Evolutionary conservation across 2,113 vertebrate genomes (phyloP), one percentile per base, ranked within the genome.

Genomic region (Pangasianodon gigas): DNA sequence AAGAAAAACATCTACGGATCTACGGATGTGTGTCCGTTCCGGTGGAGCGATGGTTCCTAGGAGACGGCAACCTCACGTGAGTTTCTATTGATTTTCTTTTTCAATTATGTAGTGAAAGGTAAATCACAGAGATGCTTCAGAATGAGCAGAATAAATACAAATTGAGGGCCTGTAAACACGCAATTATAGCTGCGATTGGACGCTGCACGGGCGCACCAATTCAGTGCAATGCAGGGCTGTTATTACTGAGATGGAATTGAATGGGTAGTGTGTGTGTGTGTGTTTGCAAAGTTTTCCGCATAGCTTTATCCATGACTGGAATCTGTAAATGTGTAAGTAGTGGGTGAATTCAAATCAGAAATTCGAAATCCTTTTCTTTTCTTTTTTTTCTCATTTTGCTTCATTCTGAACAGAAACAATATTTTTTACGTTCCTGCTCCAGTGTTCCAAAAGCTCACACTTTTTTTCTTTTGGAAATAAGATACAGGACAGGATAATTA

Each of bases 71-170:
- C 79, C 85, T 67, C n/a, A 44, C 93, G 89, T 88, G 93, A 94
- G 93, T 7, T 74, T 74, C 19, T 54, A 93, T 93, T 62, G 90
- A 95, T 95, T 96, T 95, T 94, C 82, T 93, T 93, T 94, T 94
- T 93, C 95, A 95, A 95, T 95, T 93, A 94, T 91, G 90, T 37
- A 87, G 93, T 91, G 91, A 94, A 95, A 94, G 89, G 93, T 94
- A 93, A 95, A 95, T 95, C 94, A 92, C 92, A 93, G 90, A 69
- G 91, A 91, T 88, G 58, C 95, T 93, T 93, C 89, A 93, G 88
- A 93, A 93, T 92, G 80, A 93, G 84, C 71, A 74, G 91, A 92
- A 93, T 87, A 91, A 96, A 94, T 88, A 93, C 92, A 95, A 94
- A 95, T 93, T 93, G 86, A 91, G 86, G 77, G 81, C 91, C 69